Evolutionary conservation across 1,140 invertebrate genomes (phyloP), one percentile per base, ranked within the genome.

Genomic region (Aphelenchoides fujianensis): DNA sequence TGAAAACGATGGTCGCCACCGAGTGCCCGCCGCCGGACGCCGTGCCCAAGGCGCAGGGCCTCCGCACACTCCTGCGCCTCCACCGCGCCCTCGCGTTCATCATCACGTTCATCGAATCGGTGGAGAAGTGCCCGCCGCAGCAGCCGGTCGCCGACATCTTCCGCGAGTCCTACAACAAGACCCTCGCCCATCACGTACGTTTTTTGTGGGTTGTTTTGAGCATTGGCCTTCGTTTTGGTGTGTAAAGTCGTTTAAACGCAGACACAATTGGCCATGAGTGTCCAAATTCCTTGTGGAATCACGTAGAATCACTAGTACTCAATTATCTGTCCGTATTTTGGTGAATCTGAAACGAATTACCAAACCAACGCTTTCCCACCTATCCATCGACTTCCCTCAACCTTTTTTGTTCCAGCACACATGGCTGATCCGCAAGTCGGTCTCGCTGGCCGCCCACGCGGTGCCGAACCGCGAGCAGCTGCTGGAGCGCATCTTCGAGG

Each of bases 91-190:
- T 66, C 7, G 7, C 7, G 31, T 66, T 66, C 23, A 68, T 66
- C 28, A 66, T 66, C 31, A 7, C 68, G 16, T 66, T 66, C 63
- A 23, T 66, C 23, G 63, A 66, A 48, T 48, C 41, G 41, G 23
- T 48, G 12, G 41, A 48, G 41, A 48, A 48, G 23, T 48, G 19
- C 5, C 23, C 23, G 7, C 7, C 19, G 19, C 23, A 59, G 7
- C 9, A 12, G 55, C 7, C 55, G 19, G 32, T 59, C 32, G 5
- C 55, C 9, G 32, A 5, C 9, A 19, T 59, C 55, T 59, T 5
- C 19, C 7, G 7, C 5, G 19, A 5, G 19, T 7, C 5, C 19
- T 59, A 59, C 19, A 19, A 59, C 55, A 59, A 59, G 32, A 59
- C 55, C 7, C 19, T 59, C 23, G 55, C 55, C 5, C 5, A 59